Percentiles rank a stretch among this genome's conserved stretches.
These are phyloP conservation scores for Amphipyra berbera DNA, from an alignment of 2,888 invertebrate genomes.

Conservation along the genomic window DNA sequence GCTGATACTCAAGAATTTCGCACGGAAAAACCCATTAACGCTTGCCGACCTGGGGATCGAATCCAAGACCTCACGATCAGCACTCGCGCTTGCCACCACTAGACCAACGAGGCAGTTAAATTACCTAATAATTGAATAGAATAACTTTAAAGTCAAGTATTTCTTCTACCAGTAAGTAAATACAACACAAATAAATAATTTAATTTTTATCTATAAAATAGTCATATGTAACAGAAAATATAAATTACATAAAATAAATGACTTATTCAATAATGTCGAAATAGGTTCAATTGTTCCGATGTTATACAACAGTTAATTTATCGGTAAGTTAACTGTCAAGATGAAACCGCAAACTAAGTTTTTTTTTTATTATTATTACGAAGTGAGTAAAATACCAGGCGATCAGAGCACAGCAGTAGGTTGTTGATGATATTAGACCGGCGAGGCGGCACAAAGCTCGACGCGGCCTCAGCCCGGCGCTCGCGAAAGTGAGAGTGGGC, in stretches of 20 bases:
- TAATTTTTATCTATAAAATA: background rate
- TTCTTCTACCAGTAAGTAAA: background rate
- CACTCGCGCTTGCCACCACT: too few relatives aligned
- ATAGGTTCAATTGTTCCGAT: constrained; percentile 19
- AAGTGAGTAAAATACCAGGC: constrained; percentile 69
- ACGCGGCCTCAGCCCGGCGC: constrained; percentile 69
- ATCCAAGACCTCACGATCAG: too few relatives aligned
- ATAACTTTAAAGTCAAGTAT: background rate
- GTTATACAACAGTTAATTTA: constrained; percentile 53
- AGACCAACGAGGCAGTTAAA: too few relatives aligned
- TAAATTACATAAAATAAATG: constrained; percentile 30
- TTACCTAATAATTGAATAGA: constrained; percentile 3
- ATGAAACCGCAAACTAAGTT: constrained; percentile 26
- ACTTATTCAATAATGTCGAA: constrained; percentile 20
- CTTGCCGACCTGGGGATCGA: too few relatives aligned
- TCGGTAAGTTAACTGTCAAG: constrained; percentile 45
- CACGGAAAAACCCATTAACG: too few relatives aligned
- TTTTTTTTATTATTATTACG: constrained; percentile 60
- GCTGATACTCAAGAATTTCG: too few relatives aligned
- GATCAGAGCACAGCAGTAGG: constrained; percentile 68
- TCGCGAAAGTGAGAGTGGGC: constrained; percentile 88
- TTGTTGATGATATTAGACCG: constrained; percentile 74
- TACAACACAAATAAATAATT: too few relatives aligned
- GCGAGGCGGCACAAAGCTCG: constrained; percentile 70
- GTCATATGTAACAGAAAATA: constrained; percentile 2